These are phyloP conservation scores for Conopomorpha cramerella DNA, from an alignment of 1,140 invertebrate species.

Conservation along the genomic window DNA sequence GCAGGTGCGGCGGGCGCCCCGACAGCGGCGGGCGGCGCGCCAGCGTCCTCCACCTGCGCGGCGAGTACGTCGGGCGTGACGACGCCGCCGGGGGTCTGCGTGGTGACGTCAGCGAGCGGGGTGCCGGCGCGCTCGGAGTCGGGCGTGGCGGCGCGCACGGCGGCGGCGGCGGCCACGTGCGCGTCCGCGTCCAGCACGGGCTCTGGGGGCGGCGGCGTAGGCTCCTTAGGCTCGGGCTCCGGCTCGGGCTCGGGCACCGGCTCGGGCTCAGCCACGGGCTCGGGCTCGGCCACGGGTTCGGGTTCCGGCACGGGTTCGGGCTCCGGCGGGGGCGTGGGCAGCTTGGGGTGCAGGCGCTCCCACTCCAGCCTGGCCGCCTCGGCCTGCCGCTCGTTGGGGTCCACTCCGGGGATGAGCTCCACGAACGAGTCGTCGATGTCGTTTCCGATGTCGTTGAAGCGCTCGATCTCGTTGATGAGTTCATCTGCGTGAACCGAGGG, in stretches of 20 bases:
- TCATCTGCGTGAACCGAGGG: conserved; percentile 79
- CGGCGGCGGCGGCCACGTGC: conserved; percentile 2
- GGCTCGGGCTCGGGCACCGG: conserved; percentile 18
- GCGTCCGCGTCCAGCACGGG: conserved; percentile 10
- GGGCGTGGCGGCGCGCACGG: conserved; percentile 14
- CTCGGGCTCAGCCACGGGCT: conserved; percentile 22
- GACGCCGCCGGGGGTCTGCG: conserved; percentile 7
- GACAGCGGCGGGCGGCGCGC: conserved; percentile 6
- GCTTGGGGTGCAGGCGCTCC: conserved; percentile 17
- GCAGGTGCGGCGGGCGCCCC: conserved; percentile 10
- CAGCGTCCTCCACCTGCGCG: conserved; percentile 7
- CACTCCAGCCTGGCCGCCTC: conserved; percentile 9
- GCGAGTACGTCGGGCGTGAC: too few species aligned
- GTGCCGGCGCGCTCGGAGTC: not conserved
- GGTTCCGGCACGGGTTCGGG: conserved; percentile 5
- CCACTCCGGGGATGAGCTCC: conserved; percentile 80
- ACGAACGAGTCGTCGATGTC: conserved; percentile 97
- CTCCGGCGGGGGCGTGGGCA: conserved; percentile 37
- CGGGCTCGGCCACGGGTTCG: conserved; percentile 5
- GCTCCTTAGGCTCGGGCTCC: conserved; percentile 7
- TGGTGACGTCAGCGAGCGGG: conserved; percentile 1
- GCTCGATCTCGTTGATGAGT: conserved; percentile 96
- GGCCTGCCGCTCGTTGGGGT: conserved; percentile 50
- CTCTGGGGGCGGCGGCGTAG: conserved; percentile 15
- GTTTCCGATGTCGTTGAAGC: conserved; percentile 96